Evolutionary conservation across 2,113 vertebrate genomes (phyloP).

Genomic region (Dinomys branickii): DNA sequence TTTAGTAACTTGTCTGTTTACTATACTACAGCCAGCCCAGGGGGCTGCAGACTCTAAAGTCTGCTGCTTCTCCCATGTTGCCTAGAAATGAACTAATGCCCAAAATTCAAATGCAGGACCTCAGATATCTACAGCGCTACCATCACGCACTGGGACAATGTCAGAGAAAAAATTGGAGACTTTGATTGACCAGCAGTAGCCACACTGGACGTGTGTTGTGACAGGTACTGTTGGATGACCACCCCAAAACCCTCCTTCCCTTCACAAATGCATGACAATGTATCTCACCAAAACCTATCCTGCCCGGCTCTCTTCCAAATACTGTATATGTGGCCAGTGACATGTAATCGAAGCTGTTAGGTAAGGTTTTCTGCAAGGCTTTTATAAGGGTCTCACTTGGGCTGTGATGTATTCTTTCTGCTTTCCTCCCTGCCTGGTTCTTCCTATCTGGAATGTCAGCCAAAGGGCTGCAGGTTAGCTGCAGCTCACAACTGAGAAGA

Average conservation of each 20-base stretch:
- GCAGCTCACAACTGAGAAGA: neutral
- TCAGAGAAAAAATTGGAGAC: neutral
- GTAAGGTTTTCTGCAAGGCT: neutral
- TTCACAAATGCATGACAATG: neutral
- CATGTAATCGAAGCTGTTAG: neutral
- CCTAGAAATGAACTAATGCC: neutral
- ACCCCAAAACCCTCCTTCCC: neutral
- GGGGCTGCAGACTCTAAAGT: neutral
- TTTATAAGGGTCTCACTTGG: neutral
- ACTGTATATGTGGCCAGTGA: neutral
- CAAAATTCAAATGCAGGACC: neutral
- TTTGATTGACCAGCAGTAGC: neutral
- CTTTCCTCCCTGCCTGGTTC: neutral
- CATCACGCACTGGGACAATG: neutral
- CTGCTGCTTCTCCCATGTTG: neutral
- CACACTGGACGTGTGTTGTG: neutral
- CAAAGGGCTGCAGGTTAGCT: neutral
- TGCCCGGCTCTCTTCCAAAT: neutral
- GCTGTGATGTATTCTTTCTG: neutral
- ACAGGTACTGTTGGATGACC: neutral
- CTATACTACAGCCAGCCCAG: fast-evolving
- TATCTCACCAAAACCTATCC: neutral
- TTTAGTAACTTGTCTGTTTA: neutral
- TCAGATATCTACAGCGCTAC: neutral
- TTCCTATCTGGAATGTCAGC: neutral